Conservation (phyloP, 2,797 vertebrate species). For the Acanthiza pusilla region DNA sequence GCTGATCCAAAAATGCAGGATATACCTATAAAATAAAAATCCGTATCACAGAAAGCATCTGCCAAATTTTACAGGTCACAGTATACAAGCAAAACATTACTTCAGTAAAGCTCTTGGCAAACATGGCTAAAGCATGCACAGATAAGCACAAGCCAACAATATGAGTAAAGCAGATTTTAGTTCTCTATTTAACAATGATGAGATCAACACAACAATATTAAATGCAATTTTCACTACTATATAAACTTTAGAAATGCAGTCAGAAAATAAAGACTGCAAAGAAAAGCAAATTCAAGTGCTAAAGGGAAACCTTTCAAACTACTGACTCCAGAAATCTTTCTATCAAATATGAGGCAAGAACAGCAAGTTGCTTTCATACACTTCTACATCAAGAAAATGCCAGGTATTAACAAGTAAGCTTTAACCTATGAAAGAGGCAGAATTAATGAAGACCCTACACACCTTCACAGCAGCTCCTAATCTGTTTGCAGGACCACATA, state of each 20-base stretch:
- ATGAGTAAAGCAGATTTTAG: neutral
- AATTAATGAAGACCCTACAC: neutral
- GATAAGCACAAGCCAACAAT: neutral
- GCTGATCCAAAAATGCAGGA: neutral
- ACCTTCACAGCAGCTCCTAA: neutral
- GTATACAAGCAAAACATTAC: neutral
- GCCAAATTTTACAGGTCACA: neutral
- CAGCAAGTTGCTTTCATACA: neutral
- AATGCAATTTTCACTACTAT: neutral
- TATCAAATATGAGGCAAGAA: neutral
- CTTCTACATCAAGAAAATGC: neutral
- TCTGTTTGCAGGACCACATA: neutral
- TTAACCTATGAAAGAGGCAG: neutral
- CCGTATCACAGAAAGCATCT: neutral
- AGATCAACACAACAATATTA: neutral
- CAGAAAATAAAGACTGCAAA: neutral
- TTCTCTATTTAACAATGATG: neutral
- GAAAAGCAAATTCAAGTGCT: neutral
- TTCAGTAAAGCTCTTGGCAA: neutral
- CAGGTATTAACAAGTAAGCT: neutral
- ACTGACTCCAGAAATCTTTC: neutral
- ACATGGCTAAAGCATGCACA: neutral
- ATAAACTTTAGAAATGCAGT: neutral
- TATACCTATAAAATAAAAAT: neutral
- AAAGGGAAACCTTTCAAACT: neutral